Base-by-base conservation (phyloP, 1,140 invertebrate species). In the Magallana ariakensis region DNA sequence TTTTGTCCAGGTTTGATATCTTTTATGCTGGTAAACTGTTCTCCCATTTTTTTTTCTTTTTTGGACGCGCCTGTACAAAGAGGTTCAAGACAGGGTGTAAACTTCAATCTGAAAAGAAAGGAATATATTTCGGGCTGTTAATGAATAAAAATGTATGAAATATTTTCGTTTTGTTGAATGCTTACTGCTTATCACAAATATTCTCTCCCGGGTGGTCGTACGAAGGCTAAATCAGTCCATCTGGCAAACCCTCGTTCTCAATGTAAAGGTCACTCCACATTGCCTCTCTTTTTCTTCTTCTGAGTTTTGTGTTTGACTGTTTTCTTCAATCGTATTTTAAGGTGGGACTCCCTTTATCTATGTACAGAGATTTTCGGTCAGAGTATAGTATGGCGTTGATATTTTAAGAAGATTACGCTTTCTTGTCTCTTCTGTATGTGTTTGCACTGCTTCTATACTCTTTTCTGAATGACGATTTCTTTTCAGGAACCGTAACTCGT, bases 1-100 rank as follows among this genome's bases (percentile, higher is more conserved):
- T 99, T 99, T 94, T 97, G 96, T 11, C 97, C 97, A 16, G 97
- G 96, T 91, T 92, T 89, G 16, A 94, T 87, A 85, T 94, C 94
- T 91, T 93, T 94, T 19, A 94, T 91, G 56, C 84, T 86, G 15
- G 90, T 85, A 90, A 89, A 92, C 53, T 82, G 87, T 26, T 81
- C 58, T 80, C 80, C 80, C 80, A 82, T 82, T 82, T 3, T 75
- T 3, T 75, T 19, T 7, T 75, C 22, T 70, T 46, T 33, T 46
- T 58, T 84, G 82, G 26, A 88, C 66, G 66, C 19, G 33, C 19
- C 66, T 75, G 66, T 75, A 75, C 66, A 75, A 10, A 75, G 66
- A 75, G 66, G 66, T 26, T 75, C 66, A 75, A 19, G 22, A 75
- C 0, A 33, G 66, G 66, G 66, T 75, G 11, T 11, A 16, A 62